Conservation (phyloP, 2,113 vertebrate genomes). For the Microcebus jonahi region DNA sequence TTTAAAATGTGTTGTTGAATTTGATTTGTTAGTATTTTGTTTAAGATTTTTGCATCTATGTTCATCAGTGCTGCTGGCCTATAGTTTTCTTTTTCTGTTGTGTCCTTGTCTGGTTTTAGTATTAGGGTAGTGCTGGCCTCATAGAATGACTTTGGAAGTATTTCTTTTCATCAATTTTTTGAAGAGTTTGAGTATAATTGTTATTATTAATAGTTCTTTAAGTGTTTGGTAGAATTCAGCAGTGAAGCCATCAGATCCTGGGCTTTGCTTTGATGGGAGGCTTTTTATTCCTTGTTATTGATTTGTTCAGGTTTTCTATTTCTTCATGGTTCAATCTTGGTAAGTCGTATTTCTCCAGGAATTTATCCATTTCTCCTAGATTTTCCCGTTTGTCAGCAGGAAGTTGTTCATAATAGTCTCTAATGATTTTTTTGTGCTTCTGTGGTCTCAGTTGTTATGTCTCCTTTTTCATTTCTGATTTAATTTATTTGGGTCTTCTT, state of each 20-base stretch:
- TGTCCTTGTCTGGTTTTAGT: neutral
- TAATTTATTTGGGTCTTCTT: neutral
- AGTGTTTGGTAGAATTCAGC: neutral
- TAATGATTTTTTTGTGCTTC: neutral
- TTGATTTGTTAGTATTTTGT: neutral
- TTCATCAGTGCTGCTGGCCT: neutral
- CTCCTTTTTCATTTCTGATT: neutral
- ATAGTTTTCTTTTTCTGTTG: neutral
- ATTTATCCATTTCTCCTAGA: neutral
- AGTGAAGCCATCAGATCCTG: neutral
- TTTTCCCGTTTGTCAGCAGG: neutral
- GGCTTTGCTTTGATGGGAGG: neutral
- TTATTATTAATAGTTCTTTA: neutral
- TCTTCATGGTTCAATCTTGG: neutral
- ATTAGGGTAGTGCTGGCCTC: neutral
- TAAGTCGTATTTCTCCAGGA: neutral
- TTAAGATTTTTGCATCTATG: neutral
- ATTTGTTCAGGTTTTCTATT: neutral
- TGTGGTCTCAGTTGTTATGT: neutral
- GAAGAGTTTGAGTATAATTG: neutral
- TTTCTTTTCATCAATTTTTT: neutral
- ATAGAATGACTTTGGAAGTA: neutral
- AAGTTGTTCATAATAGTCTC: neutral
- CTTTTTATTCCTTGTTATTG: neutral
- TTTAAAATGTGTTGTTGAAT: neutral